These are phyloP conservation scores for Andrena cerasifolii DNA, from an alignment of 1,140 invertebrate species.

Conservation along the genomic window DNA sequence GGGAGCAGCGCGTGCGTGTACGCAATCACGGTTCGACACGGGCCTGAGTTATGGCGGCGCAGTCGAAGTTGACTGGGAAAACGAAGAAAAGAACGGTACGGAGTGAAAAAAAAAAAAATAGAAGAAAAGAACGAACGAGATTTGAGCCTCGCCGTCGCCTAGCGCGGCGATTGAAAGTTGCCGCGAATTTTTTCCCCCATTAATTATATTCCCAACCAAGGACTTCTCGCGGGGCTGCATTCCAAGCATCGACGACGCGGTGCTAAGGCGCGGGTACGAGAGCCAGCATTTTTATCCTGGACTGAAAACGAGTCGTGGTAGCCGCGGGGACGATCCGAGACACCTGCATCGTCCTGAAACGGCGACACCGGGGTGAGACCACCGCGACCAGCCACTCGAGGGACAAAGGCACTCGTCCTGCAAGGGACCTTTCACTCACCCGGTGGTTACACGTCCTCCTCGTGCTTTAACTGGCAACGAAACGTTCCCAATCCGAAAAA, in stretches of 20 bases:
- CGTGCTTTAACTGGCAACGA: no score
- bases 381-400: no score
- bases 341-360: background rate
- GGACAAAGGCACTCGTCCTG: slow-evolving; percentile 15
- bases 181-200: slow-evolving; percentile 67
- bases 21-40: slow-evolving; percentile 48
- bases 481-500: no score
- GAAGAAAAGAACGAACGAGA: slow-evolving; percentile 32
- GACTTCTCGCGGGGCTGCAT: slow-evolving; percentile 67
- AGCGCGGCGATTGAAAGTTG: slow-evolving; percentile 69
- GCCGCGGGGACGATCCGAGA: background rate
- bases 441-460: slow-evolving; percentile 1
- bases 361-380: background rate
- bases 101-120: no score
- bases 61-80: slow-evolving; percentile 35
- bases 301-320: background rate
- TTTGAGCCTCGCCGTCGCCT: slow-evolving; percentile 46
- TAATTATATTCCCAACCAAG: slow-evolving; percentile 72
- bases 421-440: slow-evolving; percentile 24
- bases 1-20: slow-evolving; percentile 34
- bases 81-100: no score
- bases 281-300: background rate
- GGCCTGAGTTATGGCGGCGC: slow-evolving; percentile 55
- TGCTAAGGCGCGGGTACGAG: slow-evolving; percentile 20
- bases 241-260: slow-evolving; percentile 54